phyloP scores from a whole-genome alignment of 2,888 invertebrate genomes.

The Agrotis clavis region DNA sequence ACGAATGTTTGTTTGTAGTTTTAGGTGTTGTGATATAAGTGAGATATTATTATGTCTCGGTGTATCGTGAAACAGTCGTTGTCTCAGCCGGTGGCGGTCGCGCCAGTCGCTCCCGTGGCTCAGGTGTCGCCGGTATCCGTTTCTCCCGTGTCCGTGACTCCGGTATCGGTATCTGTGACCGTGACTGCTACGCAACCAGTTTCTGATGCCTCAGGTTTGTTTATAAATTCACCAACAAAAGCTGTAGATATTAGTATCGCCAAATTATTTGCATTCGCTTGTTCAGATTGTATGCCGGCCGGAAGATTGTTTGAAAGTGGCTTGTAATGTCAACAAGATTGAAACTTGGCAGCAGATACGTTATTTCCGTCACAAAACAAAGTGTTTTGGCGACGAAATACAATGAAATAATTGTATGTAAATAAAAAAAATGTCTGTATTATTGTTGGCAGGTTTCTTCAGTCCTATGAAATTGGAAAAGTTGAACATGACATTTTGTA shows the following conservation, averaged over 20 bases:
- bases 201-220: slow-evolving; percentile 78
- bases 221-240: slow-evolving; percentile 26
- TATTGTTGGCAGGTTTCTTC: slow-evolving; percentile 48
- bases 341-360: slow-evolving; percentile 53
- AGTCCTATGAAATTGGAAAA: slow-evolving; percentile 11
- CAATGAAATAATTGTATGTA: slow-evolving; percentile 51
- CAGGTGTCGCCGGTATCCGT: slow-evolving; percentile 69
- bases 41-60: slow-evolving; percentile 82
- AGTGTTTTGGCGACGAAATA: slow-evolving; percentile 46
- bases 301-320: slow-evolving; percentile 38
- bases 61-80: slow-evolving; percentile 89
- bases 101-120: slow-evolving; percentile 66
- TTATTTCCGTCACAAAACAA: slow-evolving; percentile 55
- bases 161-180: slow-evolving; percentile 68
- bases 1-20: slow-evolving; percentile 71
- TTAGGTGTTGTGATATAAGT: slow-evolving; percentile 69
- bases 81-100: slow-evolving; percentile 77
- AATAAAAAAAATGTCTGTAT: slow-evolving; percentile 51
- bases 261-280: slow-evolving; percentile 20
- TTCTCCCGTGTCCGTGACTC: slow-evolving; percentile 71
- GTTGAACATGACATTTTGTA: slow-evolving; percentile 10
- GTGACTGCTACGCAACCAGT: slow-evolving; percentile 69
- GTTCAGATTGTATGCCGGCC: slow-evolving; percentile 4
- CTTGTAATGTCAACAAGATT: slow-evolving; percentile 55
- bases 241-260: slow-evolving; percentile 12